phyloP scores from a whole-genome alignment of 2,888 invertebrate genomes.

The Chrysolina americana region DNA sequence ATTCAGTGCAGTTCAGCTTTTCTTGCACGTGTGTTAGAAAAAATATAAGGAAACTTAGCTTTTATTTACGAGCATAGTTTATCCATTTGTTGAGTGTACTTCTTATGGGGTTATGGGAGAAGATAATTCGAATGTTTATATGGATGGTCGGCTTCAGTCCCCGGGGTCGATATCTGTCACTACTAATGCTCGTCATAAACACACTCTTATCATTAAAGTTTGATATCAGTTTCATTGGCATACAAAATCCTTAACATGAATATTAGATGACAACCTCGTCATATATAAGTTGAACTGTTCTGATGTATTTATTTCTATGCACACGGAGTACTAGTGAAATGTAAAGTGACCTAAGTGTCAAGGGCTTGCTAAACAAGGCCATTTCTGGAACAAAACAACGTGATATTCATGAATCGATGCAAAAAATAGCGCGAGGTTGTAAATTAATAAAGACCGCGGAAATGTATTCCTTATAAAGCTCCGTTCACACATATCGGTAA shows the following conservation, averaged over 20 bases:
- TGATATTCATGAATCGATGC: conserved; percentile 12
- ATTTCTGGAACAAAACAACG: conserved; percentile 32
- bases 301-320: conserved; percentile 27
- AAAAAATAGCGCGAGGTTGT: conserved; percentile 4
- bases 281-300: conserved; percentile 32
- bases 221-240: conserved; percentile 21
- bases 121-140: no score
- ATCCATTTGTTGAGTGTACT: no score
- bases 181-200: no score
- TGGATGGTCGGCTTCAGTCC: no score
- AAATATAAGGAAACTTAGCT: no score
- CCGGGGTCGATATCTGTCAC: no score
- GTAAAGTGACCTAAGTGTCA: conserved; percentile 48
- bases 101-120: no score
- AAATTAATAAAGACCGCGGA: background rate
- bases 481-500: background rate
- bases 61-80: no score
- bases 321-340: conserved; percentile 30
- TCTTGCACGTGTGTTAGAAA: no score
- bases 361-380: conserved; percentile 38
- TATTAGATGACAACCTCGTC: conserved; percentile 49
- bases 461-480: background rate
- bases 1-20: no score
- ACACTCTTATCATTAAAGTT: conserved; percentile 20
- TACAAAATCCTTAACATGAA: conserved; percentile 47